Base-by-base conservation (phyloP, 2,888 invertebrate species). In the Patella pellucida region DNA sequence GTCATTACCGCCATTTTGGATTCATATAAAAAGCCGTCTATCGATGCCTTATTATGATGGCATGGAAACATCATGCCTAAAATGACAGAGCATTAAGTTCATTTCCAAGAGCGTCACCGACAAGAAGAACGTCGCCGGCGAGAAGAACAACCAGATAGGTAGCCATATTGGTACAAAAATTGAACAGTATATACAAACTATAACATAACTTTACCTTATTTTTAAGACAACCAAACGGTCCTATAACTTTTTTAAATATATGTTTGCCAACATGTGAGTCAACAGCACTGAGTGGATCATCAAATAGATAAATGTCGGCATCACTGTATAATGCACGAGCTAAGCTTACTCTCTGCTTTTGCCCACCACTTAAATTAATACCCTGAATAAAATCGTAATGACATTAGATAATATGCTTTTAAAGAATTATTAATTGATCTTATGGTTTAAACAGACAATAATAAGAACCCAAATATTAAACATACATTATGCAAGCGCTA, bases 201-300 rank as follows among this genome's bases (percentile, higher is more conserved):
- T 52, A 14, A 71, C n/a, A 16, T 19, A 9, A 23, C 15, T 41
- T 12, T 56, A 81, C 79, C 80, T 81, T 81, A 62, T 69, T 71
- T 31, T 75, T 78, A 15, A 81, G 74, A 0, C 79, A 19, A 3
- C 79, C 78, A 67, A 75, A 75, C 23, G 72, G 69, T 27, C 90
- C 89, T 31, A 91, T 85, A 19, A 90, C 89, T 19, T 88, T 79
- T 27, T 87, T 84, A 78, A 91, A 91, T 71, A 91, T 89, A 81
- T 90, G 88, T 68, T 85, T 84, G 31, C 88, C 89, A 9, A 90
- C 90, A 78, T 90, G 89, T 9, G 88, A 81, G 80, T 90, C 91
- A 15, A 91, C 90, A 52, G 91, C 91, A 51, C 89, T 89, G 15
- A 91, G 82, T 0, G 91, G 91, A 79, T 91, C 91, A 76, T 91